Base-by-base conservation (phyloP, 2,113 vertebrate species). In the Silurus glanis region DNA sequence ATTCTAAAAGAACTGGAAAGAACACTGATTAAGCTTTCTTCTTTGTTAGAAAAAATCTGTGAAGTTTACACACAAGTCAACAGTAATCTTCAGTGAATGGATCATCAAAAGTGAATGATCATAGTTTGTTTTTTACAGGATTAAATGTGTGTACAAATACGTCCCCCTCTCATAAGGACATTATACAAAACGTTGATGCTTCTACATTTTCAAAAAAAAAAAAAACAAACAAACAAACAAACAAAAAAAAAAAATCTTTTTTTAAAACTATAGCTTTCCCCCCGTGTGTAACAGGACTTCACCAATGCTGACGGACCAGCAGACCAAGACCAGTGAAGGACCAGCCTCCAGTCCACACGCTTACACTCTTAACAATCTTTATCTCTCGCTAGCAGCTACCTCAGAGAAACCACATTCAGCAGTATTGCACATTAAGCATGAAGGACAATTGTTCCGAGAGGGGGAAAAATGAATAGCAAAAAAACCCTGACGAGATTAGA, bases 151-250 rank as follows among this genome's bases (percentile, higher is more conserved):
- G 90, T 95, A 95, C 92, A 95, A 95, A 95, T 94, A 93, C 94
- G 90, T 91, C 89, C 90, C 88, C 92, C 91, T 92, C 87, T 92
- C 92, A 90, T 89, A 91, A 93, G 93, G 92, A 93, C 91, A 91
- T 95, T 95, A 95, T 95, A 96, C 94, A 96, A 95, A 95, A 95
- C 93, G 83, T 94, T 94, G 92, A 95, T 91, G 90, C 90, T 94
- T 93, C 92, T 87, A 91, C 89, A 94, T 92, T 94, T 92, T 93
- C 91, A 94, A 85, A 76, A 55, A 76, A 53, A 78, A 78, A 55
- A 25, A 16, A 78, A 49, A n/a, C 51, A 53, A 75, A 75, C 51
- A 75, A 75, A 19, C 9, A 51, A 66, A 66, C 6, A 25, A n/a
- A n/a, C n/a, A n/a, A n/a, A n/a, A n/a, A n/a, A n/a, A n/a, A 66